Evolutionary conservation across 2,888 invertebrate species (phyloP), one percentile per base, ranked within the genome.

Genomic region (Agonopterix heracliana): DNA sequence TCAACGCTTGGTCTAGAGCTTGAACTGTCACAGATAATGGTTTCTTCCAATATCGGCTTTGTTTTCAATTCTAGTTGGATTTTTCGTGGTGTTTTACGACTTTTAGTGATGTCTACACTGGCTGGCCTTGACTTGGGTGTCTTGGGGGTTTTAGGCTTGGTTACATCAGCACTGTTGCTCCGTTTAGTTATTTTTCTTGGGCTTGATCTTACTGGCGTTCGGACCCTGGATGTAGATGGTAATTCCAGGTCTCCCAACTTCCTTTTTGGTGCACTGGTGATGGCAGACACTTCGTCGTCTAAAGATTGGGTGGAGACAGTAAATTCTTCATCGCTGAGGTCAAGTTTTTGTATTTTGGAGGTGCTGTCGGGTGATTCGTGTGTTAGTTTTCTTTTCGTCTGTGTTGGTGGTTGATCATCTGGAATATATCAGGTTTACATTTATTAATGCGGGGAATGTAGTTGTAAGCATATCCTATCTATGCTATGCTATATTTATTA

Each of bases 241-340:
- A 71, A 38, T 49, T 64, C 71, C 3, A 70, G 45, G 8, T 75
- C 69, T 47, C 70, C 68, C 8, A 71, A 13, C 54, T 73, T 77
- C 38, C 60, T 64, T 62, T 76, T 79, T 2, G 68, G 60, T 35
- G 68, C 59, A 46, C 60, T 64, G 0, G 66, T 86, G 47, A 85
- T 81, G 52, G 75, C 71, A 0, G 79, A 79, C 1, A 85, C 83
- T 61, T 88, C 85, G 13, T 82, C 73, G 42, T 88, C 87, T 46
- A 87, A 66, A 8, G 64, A 63, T 58, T 86, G 81, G 1, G 77
- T 67, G 13, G 71, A 73, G 1, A 75, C 66, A 1, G 66, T 55
- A 13, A 68, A 63, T 45, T 76, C 74, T 36, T 70, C 64, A 40
- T 72, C 72, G 2, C 62, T 54, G 7, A 72, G 55, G 44, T 81